phyloP scores from a whole-genome alignment of 2,888 invertebrate species.

The Merodon equestris region DNA sequence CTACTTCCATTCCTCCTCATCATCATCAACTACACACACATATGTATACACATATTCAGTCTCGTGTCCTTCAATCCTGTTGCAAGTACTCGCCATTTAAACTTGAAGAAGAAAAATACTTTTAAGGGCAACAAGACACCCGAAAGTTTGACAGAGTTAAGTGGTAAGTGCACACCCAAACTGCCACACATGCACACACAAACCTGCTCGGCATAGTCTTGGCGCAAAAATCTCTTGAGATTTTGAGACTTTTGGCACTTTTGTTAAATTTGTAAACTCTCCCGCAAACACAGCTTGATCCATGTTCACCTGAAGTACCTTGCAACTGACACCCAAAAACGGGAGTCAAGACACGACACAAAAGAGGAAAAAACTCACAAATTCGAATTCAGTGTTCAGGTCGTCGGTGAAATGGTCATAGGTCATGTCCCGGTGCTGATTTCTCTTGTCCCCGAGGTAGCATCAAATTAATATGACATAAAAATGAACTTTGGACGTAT shows the following conservation, averaged over 20 bases:
- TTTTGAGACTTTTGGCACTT: constrained; percentile 46
- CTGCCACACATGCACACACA: no score
- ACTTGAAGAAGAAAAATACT: constrained; percentile 41
- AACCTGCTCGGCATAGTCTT: constrained; percentile 4
- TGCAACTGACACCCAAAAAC: not conserved
- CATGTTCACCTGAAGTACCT: not conserved
- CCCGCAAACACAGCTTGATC: not conserved
- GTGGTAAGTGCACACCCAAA: no score
- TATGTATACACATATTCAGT: not conserved
- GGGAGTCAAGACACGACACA: no score
- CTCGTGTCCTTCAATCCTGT: not conserved
- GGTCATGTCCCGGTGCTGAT: constrained; percentile 34
- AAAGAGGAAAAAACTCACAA: not conserved
- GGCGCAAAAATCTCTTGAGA: constrained; percentile 5
- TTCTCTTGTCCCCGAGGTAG: constrained; percentile 19
- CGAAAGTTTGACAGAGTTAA: not conserved
- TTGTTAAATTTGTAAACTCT: constrained; percentile 37
- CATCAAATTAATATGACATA: constrained; percentile 55
- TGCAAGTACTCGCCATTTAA: constrained; percentile 47
- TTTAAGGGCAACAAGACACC: constrained; percentile 9
- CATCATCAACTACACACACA: not conserved
- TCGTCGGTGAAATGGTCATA: not conserved
- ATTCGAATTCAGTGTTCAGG: no score
- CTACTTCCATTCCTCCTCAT: constrained; percentile 1
- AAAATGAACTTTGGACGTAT: constrained; percentile 32